phyloP scores from a whole-genome alignment of 1,140 invertebrate genomes.

The Drosophila arizonae region DNA sequence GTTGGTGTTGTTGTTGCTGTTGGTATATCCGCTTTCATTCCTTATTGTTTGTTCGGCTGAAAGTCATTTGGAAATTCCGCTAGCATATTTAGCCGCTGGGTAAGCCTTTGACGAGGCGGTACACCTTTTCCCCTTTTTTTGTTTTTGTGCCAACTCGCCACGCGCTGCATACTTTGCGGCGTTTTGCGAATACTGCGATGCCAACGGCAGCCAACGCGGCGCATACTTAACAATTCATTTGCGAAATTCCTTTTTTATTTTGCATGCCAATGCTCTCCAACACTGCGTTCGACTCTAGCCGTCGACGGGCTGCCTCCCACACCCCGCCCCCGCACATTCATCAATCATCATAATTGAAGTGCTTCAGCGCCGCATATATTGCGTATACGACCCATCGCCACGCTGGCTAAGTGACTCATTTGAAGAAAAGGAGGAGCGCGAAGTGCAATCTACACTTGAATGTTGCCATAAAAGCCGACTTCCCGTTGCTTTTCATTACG shows the following conservation, averaged over 20 bases:
- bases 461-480: slow-evolving; percentile 28
- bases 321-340: slow-evolving; percentile 45
- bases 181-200: slow-evolving; percentile 32
- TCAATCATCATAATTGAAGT: slow-evolving; percentile 79
- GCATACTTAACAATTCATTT: slow-evolving; percentile 66
- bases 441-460: slow-evolving; percentile 29
- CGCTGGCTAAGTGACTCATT: slow-evolving; percentile 58
- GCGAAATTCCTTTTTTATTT: slow-evolving; percentile 66
- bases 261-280: slow-evolving; percentile 51
- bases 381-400: slow-evolving; percentile 41
- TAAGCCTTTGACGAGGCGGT: slow-evolving; percentile 63
- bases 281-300: not conserved
- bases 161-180: slow-evolving; percentile 51
- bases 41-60: slow-evolving; percentile 36
- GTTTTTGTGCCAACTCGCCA: not conserved
- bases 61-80: slow-evolving; percentile 65
- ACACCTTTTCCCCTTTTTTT: slow-evolving; percentile 27
- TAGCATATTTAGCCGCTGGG: slow-evolving; percentile 56
- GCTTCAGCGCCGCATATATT: slow-evolving; percentile 59
- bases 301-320: not conserved
- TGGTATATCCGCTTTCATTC: slow-evolving; percentile 10
- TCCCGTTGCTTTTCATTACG: slow-evolving; percentile 15
- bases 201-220: slow-evolving; percentile 32
- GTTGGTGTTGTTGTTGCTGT: not conserved
- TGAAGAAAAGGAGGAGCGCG: slow-evolving; percentile 47